These are phyloP conservation scores for Mechanitis mazaeus DNA, from an alignment of 2,888 invertebrate species.

Conservation along the genomic window DNA sequence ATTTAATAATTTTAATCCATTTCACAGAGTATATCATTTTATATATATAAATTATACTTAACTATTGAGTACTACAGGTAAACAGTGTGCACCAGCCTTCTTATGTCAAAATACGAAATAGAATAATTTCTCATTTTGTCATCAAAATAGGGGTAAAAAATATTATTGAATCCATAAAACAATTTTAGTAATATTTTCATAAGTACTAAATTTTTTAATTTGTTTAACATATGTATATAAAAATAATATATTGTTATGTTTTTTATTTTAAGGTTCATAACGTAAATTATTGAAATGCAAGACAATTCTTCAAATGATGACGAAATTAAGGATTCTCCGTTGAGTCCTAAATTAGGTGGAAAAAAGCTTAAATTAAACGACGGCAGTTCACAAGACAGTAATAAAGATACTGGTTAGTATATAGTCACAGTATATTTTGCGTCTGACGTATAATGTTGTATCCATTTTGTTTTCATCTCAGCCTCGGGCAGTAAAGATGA, in stretches of 20 bases:
- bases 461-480: conserved; percentile 37
- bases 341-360: conserved; percentile 51
- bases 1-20: neutral
- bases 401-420: conserved; percentile 53
- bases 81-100: neutral
- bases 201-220: neutral
- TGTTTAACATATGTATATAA: too few relatives aligned
- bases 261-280: conserved; percentile 22
- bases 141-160: conserved; percentile 6
- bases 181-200: neutral
- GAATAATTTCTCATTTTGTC: neutral
- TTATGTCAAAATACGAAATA: conserved; percentile 5
- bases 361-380: conserved; percentile 69
- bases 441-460: conserved; percentile 41
- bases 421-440: conserved; percentile 12
- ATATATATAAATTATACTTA: neutral
- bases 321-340: conserved; percentile 55
- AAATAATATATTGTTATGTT: conserved; percentile 8
- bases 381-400: conserved; percentile 66
- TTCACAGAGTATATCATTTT: conserved; percentile 2
- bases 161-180: conserved; percentile 2
- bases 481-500: conserved; percentile 34
- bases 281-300: conserved; percentile 54
- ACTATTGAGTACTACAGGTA: neutral
- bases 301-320: conserved; percentile 65